Base-by-base conservation (phyloP, 2,888 invertebrate genomes). In the Dorcus hopei region DNA sequence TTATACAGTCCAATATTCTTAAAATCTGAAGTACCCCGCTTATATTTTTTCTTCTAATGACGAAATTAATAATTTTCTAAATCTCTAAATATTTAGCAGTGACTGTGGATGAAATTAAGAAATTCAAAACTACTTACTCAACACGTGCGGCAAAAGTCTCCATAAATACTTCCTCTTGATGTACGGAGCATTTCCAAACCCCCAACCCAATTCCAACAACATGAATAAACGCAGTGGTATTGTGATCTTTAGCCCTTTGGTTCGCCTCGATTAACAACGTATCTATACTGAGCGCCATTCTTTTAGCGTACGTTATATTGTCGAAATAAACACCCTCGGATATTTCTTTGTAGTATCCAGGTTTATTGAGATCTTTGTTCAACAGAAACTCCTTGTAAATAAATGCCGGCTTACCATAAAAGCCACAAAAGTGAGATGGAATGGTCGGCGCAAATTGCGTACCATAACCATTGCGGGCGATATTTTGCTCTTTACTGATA, bases 191-290 rank as follows among this genome's bases (percentile, higher is more conserved):
- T 49, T 67, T 65, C 71, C 71, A 71, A n/a, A 72, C 70, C 3
- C 73, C 73, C 11, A 73, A 61, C 1, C 73, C 73, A 56, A 71
- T 67, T 33, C 73, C 72, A 23, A 72, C 76, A 11, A 80, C 74
- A 62, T 80, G 79, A 5, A 80, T 57, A 63, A 76, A 80, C 2
- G 80, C 79, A 5, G 74, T 77, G 1, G 74, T 77, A 41, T 75
- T 74, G 58, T 73, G 74, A 49, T 75, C 73, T 47, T 72, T 75
- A 4, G 79, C 79, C 16, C 79, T 68, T 5, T 72, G 70, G 52
- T 78, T 79, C 1, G 79, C 79, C 50, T 80, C 80, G 39, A 79
- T 67, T 9, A 80, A 64, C 54, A 80, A 70, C 49, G 77, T 78
- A 59, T 80, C 80, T 9, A 79, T 65, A 2, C 77, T 74, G 11